phyloP scores from a whole-genome alignment of 2,888 invertebrate genomes.

The Chirona hameri region DNA sequence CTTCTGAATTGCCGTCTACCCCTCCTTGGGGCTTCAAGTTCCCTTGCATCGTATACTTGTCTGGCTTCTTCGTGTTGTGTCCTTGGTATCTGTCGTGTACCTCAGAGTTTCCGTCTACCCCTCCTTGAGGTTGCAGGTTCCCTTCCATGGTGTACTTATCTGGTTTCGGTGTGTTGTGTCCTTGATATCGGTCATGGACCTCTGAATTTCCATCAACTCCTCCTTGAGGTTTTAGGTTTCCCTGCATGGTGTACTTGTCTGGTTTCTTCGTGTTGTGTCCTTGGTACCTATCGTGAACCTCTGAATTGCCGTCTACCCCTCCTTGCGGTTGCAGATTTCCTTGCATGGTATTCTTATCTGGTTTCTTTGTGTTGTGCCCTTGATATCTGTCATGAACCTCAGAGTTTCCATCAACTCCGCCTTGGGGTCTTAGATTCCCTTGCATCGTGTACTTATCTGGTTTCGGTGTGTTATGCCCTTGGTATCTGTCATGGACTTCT shows the following conservation, averaged over 20 bases:
- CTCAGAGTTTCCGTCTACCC: neutral
- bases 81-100: neutral
- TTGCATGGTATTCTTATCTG: neutral
- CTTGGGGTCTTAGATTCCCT: neutral
- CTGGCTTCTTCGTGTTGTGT: neutral
- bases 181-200: neutral
- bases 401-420: neutral
- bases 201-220: neutral
- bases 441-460: neutral
- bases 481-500: neutral
- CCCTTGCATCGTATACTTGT: neutral
- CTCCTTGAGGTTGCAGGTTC: neutral
- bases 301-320: neutral
- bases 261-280: constrained; percentile 1
- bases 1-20: neutral
- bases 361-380: neutral
- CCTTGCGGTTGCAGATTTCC: constrained; percentile 4
- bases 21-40: neutral
- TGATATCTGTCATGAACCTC: neutral
- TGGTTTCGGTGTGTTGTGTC: neutral
- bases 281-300: neutral
- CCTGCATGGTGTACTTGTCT: neutral
- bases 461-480: neutral
- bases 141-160: neutral
- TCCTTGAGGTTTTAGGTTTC: neutral